Conservation (phyloP, 1,140 invertebrate genomes). For the Ericerus pela region DNA sequence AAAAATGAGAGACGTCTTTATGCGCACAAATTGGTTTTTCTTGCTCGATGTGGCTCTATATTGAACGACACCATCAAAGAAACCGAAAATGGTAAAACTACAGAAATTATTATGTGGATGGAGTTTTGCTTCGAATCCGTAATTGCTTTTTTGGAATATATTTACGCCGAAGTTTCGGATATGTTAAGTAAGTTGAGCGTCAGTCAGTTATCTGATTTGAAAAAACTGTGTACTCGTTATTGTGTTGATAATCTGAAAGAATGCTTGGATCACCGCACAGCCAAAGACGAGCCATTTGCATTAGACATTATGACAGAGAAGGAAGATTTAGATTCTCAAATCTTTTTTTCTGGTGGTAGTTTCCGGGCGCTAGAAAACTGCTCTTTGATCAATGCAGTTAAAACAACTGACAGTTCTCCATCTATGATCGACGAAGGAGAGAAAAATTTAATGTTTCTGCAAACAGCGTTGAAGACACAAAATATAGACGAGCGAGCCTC, state of each 20-base stretch:
- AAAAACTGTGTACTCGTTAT: too few relatives aligned
- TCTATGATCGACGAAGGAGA: not conserved
- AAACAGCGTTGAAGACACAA: not conserved
- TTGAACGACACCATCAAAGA: conserved; percentile 17
- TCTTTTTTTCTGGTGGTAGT: too few relatives aligned
- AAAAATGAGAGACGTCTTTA: conserved; percentile 19
- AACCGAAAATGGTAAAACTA: conserved; percentile 9
- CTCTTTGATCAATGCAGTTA: too few relatives aligned
- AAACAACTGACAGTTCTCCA: too few relatives aligned
- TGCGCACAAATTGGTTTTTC: conserved; percentile 19
- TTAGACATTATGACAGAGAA: too few relatives aligned
- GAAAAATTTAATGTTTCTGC: not conserved
- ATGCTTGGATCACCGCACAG: too few relatives aligned
- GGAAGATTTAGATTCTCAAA: too few relatives aligned
- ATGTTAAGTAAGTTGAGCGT: not conserved
- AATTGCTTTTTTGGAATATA: conserved; percentile 17
- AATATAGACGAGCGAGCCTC: conserved; percentile 6
- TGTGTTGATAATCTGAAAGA: too few relatives aligned
- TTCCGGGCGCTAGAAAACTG: too few relatives aligned
- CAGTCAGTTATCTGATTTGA: too few relatives aligned
- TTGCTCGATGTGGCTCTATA: conserved; percentile 18
- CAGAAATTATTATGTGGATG: conserved; percentile 20
- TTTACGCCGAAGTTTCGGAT: conserved; percentile 14
- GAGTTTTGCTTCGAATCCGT: conserved; percentile 13
- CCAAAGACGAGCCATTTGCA: too few relatives aligned